These are phyloP conservation scores for Taenaris catops DNA, from an alignment of 2,888 invertebrate species.

Conservation along the genomic window DNA sequence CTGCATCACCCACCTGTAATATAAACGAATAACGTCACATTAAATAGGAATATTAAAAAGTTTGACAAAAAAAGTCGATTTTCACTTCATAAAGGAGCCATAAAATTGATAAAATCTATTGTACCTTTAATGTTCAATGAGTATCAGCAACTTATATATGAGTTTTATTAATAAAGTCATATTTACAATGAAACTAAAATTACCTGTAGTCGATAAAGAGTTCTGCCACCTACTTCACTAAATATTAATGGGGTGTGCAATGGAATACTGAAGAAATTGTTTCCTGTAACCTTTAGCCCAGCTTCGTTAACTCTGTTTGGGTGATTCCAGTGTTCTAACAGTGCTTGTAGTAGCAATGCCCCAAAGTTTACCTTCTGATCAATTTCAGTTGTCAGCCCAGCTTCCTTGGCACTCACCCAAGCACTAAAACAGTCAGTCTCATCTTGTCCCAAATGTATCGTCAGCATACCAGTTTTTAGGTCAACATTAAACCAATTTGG, in stretches of 20 bases:
- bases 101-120: too few relatives aligned
- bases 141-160: too few relatives aligned
- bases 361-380: slow-evolving; percentile 98
- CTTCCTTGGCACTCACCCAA: slow-evolving; percentile 98
- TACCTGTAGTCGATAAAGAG: slow-evolving; percentile 88
- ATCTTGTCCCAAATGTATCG: slow-evolving; percentile 97
- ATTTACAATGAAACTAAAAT: too few relatives aligned
- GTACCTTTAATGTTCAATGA: too few relatives aligned
- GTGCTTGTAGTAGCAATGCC: slow-evolving; percentile 93
- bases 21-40: too few relatives aligned
- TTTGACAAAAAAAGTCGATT: too few relatives aligned
- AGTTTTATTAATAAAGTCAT: too few relatives aligned
- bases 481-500: slow-evolving; percentile 99
- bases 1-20: slow-evolving; percentile 93
- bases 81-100: too few relatives aligned
- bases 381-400: slow-evolving; percentile 88
- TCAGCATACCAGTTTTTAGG: slow-evolving; percentile 98
- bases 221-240: slow-evolving; percentile 97
- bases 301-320: slow-evolving; percentile 82
- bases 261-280: slow-evolving; percentile 94
- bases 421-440: slow-evolving; percentile 99
- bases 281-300: slow-evolving; percentile 86
- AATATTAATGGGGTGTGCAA: slow-evolving; percentile 98
- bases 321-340: slow-evolving; percentile 96
- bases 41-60: too few relatives aligned